Base-by-base conservation (phyloP, 2,113 vertebrate species). In the Hemiscyllium ocellatum region DNA sequence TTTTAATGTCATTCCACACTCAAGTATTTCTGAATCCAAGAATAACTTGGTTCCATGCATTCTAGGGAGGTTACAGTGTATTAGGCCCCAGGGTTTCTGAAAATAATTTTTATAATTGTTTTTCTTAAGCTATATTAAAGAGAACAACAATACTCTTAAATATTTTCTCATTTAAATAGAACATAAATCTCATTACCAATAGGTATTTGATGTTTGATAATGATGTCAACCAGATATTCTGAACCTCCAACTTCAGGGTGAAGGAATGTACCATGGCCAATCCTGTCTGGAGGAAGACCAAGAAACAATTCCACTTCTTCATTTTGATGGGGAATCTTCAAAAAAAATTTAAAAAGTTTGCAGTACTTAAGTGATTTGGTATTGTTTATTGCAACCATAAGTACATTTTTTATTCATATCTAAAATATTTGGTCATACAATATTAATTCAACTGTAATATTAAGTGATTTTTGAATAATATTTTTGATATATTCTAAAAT, bases 211-310 rank as follows among this genome's bases (percentile, higher is more conserved):
- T 98, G 97, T 95, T 98, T 97, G 76, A 96, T 97, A 87, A 99
- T 98, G 96, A 98, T 98, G 42, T 98, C 97, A 86, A 99, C 98
- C n/a, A 99, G 97, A 95, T 97, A 97, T 80, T 97, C 96, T 85
- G 98, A 98, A 68, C 97, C 98, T 8, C 97, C 96, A 37, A 97
- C 96, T 83, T 98, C 96, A 2, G 97, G 97, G 95, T 97, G 98
- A 68, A 99, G 97, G 96, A 98, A 99, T 2, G 99, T 99, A 4
- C 99, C 99, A 0, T 99, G 99, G 37, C 99, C 99, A 5, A 99
- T 99, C 97, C 99, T 97, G 97, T 98, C 97, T 89, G 98, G 98
- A 96, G 97, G 97, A 95, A 99, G 97, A 96, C 97, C 97, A 96
- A 99, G 96, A 90, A 99, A 98, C 96, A 97, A 96, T 96, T 97